Evolutionary conservation across 2,113 vertebrate genomes (phyloP), one percentile per base, ranked within the genome.

Genomic region (Cryptomyrus ogoouensis): DNA sequence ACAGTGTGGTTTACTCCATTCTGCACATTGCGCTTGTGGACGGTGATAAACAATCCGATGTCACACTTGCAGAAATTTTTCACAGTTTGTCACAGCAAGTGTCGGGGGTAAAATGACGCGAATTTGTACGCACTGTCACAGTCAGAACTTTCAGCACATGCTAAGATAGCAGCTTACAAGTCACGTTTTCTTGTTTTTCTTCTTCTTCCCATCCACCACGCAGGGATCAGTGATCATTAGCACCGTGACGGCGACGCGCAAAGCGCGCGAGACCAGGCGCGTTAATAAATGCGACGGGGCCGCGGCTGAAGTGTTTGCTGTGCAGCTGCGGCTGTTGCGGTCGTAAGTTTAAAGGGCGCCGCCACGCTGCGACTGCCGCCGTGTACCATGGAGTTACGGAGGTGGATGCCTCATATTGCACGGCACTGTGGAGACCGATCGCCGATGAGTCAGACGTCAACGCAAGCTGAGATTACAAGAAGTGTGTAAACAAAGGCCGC

Each of bases 371-470:
- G 90, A 89, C 90, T 89, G 87, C 52, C 74, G 90, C 89, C 80
- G 91, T 92, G 88, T 92, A 80, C 52, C 42, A 19, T 19, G 35
- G 56, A 58, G 46, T 50, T 77, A 91, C 91, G 87, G 90, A 89
- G 91, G 92, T 92, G 91, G 92, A 90, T 91, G 92, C 90, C 91
- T 91, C 86, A 27, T 88, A 90, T 91, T 89, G 90, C 84, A 88
- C 89, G 87, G 90, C 91, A 90, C 91, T 77, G 87, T 90, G 91
- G 91, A 92, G 88, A 88, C 83, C 44, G 83, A 88, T 62, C 85
- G 85, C 49, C 49, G 90, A 85, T 90, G 91, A 93, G 90, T 91
- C 77, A 89, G 46, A 89, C 90, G 91, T 92, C 90, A 93, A 90
- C 92, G 90, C 85, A 89, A 74, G 80, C 42, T 62, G 90, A 91